A percentile compares a stretch with the other conserved stretches of the same genome.
These are phyloP conservation scores for Brachypteracias leptosomus DNA, from an alignment of 2,113 vertebrate species.

Conservation along the genomic window DNA sequence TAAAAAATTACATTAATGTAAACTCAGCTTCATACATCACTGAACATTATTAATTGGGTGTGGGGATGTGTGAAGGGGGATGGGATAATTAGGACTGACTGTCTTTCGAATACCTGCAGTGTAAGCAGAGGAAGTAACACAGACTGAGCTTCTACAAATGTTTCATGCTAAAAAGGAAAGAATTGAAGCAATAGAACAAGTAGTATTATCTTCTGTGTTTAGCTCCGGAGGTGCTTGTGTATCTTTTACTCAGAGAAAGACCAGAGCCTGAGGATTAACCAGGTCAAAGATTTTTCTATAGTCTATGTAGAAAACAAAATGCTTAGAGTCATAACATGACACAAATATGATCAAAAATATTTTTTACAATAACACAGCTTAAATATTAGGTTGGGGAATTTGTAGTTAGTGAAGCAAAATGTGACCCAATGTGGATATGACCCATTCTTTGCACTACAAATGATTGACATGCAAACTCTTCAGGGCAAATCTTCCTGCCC, in stretches of 20 bases:
- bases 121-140: conserved; percentile 54
- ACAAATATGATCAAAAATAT: not conserved
- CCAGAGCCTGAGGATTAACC: conserved; percentile 15
- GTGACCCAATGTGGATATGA: not conserved
- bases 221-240: not conserved
- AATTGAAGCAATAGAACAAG: not conserved
- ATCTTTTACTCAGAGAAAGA: conserved; percentile 18
- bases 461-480: not conserved
- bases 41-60: conserved; percentile 68
- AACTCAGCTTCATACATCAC: conserved; percentile 59
- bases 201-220: not conserved
- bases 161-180: conserved; percentile 8
- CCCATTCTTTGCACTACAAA: not conserved
- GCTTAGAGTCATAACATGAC: not conserved
- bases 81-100: conserved; percentile 55
- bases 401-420: not conserved
- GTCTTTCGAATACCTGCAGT: conserved; percentile 45
- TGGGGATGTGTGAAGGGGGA: conserved; percentile 46
- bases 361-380: not conserved
- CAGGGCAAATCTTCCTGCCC: not conserved
- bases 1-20: conserved; percentile 53
- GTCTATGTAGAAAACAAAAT: not conserved
- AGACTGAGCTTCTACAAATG: conserved; percentile 13
- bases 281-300: not conserved
- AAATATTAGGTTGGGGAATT: not conserved